Base-by-base conservation (phyloP, 2,113 vertebrate species). In the Chrysemys picta region DNA sequence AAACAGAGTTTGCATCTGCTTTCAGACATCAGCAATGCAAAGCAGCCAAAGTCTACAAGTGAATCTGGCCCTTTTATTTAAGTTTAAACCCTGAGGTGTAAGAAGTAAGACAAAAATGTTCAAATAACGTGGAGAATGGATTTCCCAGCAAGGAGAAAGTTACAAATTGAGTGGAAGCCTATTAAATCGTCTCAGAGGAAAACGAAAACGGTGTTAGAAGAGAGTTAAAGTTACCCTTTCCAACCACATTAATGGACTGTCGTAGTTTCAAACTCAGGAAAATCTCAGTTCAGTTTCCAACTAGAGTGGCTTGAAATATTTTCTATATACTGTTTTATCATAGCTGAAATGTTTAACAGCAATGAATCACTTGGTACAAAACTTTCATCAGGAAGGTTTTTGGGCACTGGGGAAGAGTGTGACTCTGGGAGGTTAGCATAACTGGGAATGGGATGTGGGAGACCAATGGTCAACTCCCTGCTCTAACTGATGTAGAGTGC, bases 201-300 rank as follows among this genome's bases (percentile, higher is more conserved):
- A 47, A 69, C 45, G 53, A 1, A 47, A 78, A 25, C 3, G 22
- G 6, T 78, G 21, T 47, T 27, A 47, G 75, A 78, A 47, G 75
- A 78, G 42, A 78, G n/a, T 14, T 24, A 87, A 24, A 38, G 25
- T 31, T 7, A 35, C 35, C 47, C 14, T 89, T 42, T 27, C 57
- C 75, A n/a, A 88, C 86, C 81, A 9, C 2, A 29, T 5, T 42
- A 11, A 25, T 3, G 45, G n/a, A 11, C 12, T 9, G 31, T 38
- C 59, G 52, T 6, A 31, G 1, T 27, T 59, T 42, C 82, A 4
- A 54, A 4, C 19, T 87, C 0, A 0, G 31, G 27, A 59, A 59
- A 50, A 54, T 95, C 85, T 59, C 82, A 80, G 38, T 69, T n/a
- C 49, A 24, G 45, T 6, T 42, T 87, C 76, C 76, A 54, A 62